Percentiles rank a stretch among this genome's conserved stretches.
Conservation (phyloP, 2,113 vertebrate genomes). For the Alouatta palliata region DNA sequence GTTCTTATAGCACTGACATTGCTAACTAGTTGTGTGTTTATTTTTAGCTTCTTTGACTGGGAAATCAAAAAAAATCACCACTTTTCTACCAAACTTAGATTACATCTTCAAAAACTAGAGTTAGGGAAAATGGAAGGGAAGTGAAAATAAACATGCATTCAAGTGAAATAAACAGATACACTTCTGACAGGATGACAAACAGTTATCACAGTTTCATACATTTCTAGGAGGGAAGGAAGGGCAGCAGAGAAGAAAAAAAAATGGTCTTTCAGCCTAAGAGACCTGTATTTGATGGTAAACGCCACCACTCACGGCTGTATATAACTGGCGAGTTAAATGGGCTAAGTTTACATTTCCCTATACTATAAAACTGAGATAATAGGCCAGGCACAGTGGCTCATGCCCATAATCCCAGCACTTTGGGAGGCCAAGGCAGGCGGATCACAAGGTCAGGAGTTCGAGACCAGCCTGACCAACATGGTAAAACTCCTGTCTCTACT, state of each 20-base stretch:
- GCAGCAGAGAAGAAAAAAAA: neutral
- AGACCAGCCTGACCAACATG: no score
- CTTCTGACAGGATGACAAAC: neutral
- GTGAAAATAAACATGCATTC: slow-evolving; percentile 37
- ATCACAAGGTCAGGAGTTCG: no score
- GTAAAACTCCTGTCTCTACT: no score
- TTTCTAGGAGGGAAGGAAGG: neutral
- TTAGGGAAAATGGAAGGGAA: slow-evolving; percentile 13
- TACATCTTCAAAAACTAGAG: neutral
- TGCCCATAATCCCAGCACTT: no score
- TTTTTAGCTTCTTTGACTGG: neutral
- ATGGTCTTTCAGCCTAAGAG: neutral
- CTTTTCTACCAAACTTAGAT: neutral
- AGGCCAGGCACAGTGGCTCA: no score
- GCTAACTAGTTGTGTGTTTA: neutral
- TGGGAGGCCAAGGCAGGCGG: no score
- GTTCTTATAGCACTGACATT: neutral
- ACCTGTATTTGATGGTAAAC: neutral
- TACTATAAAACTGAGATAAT: neutral
- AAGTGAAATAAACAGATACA: neutral
- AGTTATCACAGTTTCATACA: neutral
- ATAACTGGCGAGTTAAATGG: neutral
- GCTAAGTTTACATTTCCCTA: neutral
- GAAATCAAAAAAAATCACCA: slow-evolving; percentile 18
- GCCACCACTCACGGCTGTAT: neutral